phyloP scores from a whole-genome alignment of 2,888 invertebrate species.

The Epistrophe eligans region DNA sequence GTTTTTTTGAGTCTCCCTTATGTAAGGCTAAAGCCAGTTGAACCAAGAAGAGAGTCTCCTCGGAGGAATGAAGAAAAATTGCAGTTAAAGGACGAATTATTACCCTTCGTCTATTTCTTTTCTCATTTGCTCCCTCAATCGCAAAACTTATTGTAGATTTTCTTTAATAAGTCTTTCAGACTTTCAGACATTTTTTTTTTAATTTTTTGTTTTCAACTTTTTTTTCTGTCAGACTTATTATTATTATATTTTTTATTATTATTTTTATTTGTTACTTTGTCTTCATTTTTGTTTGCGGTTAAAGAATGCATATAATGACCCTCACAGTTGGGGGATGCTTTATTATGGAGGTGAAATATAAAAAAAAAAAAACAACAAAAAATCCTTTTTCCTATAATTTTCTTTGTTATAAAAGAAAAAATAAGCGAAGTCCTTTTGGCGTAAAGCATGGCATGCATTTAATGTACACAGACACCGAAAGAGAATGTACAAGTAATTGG shows the following conservation, averaged over 20 bases:
- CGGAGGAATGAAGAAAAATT: constrained; percentile 15
- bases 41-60: constrained; percentile 31
- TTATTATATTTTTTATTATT: not conserved
- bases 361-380: constrained; percentile 45
- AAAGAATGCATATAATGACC: constrained; percentile 65
- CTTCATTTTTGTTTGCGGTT: constrained; percentile 34
- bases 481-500: constrained; percentile 70
- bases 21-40: constrained; percentile 39
- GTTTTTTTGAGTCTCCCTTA: not conserved
- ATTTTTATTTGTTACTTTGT: constrained; percentile 6
- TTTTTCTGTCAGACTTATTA: constrained; percentile 44
- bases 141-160: constrained; percentile 54
- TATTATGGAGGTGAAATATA: constrained; percentile 3
- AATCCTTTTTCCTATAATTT: constrained; percentile 21
- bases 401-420: not conserved
- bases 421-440: constrained; percentile 12
- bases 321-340: constrained; percentile 9
- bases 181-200: constrained; percentile 24
- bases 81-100: constrained; percentile 54
- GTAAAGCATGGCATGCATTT: constrained; percentile 55
- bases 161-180: constrained; percentile 60
- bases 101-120: constrained; percentile 53
- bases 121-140: constrained; percentile 41
- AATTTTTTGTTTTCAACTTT: not conserved
- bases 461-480: constrained; percentile 63